Conservation (phyloP, 2,797 vertebrate genomes). For the Catharus ustulatus region DNA sequence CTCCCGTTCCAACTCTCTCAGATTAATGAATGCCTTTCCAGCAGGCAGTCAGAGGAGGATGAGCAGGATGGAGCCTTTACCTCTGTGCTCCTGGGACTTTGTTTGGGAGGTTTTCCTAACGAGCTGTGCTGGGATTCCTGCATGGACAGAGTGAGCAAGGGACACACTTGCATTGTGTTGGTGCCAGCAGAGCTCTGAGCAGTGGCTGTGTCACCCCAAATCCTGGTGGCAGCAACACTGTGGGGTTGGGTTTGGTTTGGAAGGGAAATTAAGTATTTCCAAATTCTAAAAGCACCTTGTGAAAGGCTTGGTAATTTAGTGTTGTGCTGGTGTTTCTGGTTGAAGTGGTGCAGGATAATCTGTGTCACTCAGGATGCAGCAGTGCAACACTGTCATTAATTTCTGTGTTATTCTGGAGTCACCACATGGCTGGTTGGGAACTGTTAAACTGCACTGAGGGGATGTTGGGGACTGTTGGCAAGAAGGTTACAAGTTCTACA, state of each 20-base stretch:
- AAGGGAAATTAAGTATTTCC: background rate
- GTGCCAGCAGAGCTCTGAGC: background rate
- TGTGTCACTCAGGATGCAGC: background rate
- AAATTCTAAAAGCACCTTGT: background rate
- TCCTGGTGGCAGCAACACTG: accelerated
- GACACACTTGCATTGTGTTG: accelerated
- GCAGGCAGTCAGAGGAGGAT: accelerated
- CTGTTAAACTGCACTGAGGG: accelerated
- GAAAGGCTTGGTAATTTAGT: no score
- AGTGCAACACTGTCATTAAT: background rate
- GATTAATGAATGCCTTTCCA: background rate
- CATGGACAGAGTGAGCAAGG: background rate
- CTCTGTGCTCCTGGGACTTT: background rate
- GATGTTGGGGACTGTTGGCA: background rate
- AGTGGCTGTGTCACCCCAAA: background rate
- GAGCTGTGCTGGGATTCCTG: background rate
- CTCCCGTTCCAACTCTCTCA: background rate
- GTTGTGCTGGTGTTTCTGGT: background rate
- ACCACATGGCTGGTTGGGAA: background rate
- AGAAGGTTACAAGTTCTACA: accelerated
- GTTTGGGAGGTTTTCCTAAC: background rate
- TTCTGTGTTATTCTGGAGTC: background rate
- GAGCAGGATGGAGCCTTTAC: background rate
- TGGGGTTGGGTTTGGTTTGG: background rate
- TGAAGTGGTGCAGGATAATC: background rate